Evolutionary conservation across 2,113 vertebrate species (phyloP), one percentile per base, ranked within the genome.

Genomic region (Zosterops lateralis): DNA sequence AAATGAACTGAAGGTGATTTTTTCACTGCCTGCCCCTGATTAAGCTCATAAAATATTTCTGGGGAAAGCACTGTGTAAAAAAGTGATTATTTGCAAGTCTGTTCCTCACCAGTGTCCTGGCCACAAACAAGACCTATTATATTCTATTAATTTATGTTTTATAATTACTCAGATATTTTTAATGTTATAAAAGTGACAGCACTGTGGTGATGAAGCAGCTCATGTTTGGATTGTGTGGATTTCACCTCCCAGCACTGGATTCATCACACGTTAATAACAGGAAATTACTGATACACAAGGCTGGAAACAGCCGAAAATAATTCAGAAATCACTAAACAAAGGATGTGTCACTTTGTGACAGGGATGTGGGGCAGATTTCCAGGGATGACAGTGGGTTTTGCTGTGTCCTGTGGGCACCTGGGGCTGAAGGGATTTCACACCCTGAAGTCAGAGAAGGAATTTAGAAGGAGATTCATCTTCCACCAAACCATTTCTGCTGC

Each of bases 381-480:
- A 2, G 1, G 29, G 44, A 3, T 1, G 36, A 18, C 50, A 9
- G 6, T 0, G 3, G 19, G 2, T 2, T 8, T 50, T 32, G 13
- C 34, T 6, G 10, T 4, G 3, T 10, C 75, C 51, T 10, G 38
- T 1, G 6, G 60, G 7, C 44, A 68, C 26, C 73, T 34, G 24
- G 12, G 44, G 14, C 17, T 3, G 15, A 34, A 34, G 11, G 50
- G 22, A 29, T 10, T 25, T 8, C 66, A 24, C 21, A 9, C 5
- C 62, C 50, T 31, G 6, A 20, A 17, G 14, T 4, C 0, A 2
- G 10, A 18, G 7, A 11, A 48, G 25, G 2, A 7, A 14, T 61
- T 6, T 17, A 11, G 44, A 18, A 56, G 19, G 18, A 48, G 38
- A 9, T 4, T 3, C 5, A 3, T 50, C 42, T 47, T 32, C 60